Evolutionary conservation across 2,888 invertebrate genomes (phyloP).

Genomic region (Halictus quadricinctus): DNA sequence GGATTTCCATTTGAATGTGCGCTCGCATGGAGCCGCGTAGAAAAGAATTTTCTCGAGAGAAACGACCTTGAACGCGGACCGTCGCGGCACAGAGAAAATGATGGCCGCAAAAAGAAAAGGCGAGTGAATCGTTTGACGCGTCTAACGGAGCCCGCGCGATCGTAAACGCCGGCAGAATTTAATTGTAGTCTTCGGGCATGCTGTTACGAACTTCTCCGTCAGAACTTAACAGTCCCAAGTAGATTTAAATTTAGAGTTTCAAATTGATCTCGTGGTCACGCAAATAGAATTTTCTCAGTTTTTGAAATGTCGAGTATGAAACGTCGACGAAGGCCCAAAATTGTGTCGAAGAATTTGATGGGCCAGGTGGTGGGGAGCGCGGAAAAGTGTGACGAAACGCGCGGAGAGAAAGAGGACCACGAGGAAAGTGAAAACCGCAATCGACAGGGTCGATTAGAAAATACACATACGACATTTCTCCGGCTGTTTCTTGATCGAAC

Average conservation of each 20-base stretch:
- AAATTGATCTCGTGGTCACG: no score
- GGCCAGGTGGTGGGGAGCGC: neutral
- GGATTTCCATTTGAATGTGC: slow-evolving; percentile 40
- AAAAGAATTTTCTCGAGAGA: slow-evolving; percentile 26
- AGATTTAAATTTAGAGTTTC: neutral
- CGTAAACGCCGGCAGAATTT: neutral
- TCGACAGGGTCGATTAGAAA: slow-evolving; percentile 41
- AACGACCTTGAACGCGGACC: slow-evolving; percentile 11
- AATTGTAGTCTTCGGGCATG: neutral
- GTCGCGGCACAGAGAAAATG: neutral
- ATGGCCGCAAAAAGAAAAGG: neutral
- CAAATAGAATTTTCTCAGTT: neutral
- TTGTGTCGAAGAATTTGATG: neutral
- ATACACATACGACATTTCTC: slow-evolving; percentile 57
- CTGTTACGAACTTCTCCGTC: neutral
- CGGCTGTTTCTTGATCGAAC: slow-evolving; percentile 25
- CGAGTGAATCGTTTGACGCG: neutral
- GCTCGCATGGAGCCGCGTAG: neutral
- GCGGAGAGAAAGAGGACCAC: neutral
- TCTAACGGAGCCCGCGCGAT: neutral
- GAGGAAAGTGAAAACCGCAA: slow-evolving; percentile 48
- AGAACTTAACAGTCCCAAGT: neutral
- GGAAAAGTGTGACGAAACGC: slow-evolving; percentile 17
- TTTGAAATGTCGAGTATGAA: no score
- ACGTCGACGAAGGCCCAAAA: neutral